Conservation (phyloP, 2,888 invertebrate genomes). For the Keiferia lycopersicella region DNA sequence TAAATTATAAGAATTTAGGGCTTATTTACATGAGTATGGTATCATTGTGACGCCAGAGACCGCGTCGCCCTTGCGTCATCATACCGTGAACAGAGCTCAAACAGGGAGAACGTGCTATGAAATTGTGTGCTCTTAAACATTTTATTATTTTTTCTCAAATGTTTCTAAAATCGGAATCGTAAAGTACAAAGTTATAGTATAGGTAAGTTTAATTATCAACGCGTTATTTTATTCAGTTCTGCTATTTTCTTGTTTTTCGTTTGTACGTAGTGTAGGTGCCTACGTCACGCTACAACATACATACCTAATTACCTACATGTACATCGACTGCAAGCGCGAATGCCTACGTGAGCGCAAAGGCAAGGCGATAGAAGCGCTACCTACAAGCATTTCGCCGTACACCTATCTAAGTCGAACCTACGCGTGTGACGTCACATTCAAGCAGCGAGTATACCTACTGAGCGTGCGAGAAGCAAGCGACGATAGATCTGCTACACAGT, state of each 20-base stretch:
- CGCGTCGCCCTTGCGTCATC: conserved; percentile 73
- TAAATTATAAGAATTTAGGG: conserved; percentile 29
- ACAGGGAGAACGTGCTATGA: conserved; percentile 71
- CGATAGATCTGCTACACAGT: too few species aligned
- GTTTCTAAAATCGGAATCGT: conserved; percentile 74
- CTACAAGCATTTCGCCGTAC: too few species aligned
- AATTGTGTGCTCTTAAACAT: conserved; percentile 55
- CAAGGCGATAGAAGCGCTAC: too few species aligned
- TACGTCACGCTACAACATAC: too few species aligned
- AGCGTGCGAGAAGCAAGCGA: too few species aligned
- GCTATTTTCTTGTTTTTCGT: not conserved
- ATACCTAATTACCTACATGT: too few species aligned
- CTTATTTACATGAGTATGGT: conserved; percentile 40
- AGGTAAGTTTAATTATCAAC: conserved; percentile 48
- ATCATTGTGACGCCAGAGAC: conserved; percentile 66
- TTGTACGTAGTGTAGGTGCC: not conserved
- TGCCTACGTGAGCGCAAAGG: too few species aligned
- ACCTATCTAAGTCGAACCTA: too few species aligned
- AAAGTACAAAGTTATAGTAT: conserved; percentile 78
- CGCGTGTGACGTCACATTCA: too few species aligned
- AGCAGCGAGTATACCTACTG: too few species aligned
- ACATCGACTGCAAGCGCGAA: too few species aligned
- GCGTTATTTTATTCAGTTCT: not conserved
- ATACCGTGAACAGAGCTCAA: conserved; percentile 68
- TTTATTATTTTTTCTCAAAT: conserved; percentile 67